These are phyloP conservation scores for Himalopsyche tibetana DNA, from an alignment of 2,888 invertebrate genomes.

Conservation along the genomic window DNA sequence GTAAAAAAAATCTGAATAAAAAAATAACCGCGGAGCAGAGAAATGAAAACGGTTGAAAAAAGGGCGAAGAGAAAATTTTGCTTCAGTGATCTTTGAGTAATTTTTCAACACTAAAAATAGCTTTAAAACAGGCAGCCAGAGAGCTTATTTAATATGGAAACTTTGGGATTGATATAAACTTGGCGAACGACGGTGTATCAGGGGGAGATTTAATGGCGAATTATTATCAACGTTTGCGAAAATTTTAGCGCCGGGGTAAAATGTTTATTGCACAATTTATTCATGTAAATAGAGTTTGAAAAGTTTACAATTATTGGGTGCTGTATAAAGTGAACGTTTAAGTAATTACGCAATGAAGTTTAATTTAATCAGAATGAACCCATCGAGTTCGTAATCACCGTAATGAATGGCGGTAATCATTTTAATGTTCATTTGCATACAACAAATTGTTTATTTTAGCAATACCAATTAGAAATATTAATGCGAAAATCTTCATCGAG, in stretches of 20 bases:
- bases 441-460: no score
- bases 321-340: no score
- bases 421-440: no score
- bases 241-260: background rate
- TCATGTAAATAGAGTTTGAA: no score
- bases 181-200: background rate
- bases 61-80: conserved; percentile 46
- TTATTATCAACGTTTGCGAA: conserved; percentile 15
- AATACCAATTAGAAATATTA: no score
- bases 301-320: no score
- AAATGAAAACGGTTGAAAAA: conserved; percentile 54
- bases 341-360: no score
- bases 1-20: conserved; percentile 50
- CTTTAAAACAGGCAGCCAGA: background rate
- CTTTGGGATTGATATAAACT: conserved; percentile 20
- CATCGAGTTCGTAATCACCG: no score
- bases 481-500: no score
- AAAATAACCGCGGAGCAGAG: conserved; percentile 53
- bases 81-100: conserved; percentile 53
- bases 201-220: background rate
- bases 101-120: conserved; percentile 43
- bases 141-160: conserved; percentile 38
- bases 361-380: no score
- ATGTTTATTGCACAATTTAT: conserved; percentile 22
- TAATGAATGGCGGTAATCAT: no score